A percentile compares a stretch with the other conserved stretches of the same genome.
phyloP scores from a whole-genome alignment of 1,140 invertebrate species.

The Trichonephila clavata region DNA sequence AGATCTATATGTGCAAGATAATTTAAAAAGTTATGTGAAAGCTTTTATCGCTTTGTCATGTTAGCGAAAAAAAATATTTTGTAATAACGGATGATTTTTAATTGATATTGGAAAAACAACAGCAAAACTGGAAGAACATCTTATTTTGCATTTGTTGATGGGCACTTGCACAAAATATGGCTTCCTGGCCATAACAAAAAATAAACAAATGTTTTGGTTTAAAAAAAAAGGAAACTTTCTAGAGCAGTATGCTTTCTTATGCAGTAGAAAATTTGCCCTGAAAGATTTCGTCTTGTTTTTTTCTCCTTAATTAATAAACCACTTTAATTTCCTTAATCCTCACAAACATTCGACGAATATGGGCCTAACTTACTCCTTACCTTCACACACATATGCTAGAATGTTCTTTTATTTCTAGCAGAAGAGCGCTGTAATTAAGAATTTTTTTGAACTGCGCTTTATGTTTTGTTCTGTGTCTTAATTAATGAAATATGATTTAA shows the following conservation, averaged over 20 bases:
- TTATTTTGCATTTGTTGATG: constrained; percentile 8
- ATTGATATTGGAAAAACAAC: too few species aligned
- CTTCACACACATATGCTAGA: background rate
- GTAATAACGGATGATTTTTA: too few species aligned
- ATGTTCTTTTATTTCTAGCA: background rate
- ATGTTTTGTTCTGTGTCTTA: background rate
- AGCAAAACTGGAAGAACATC: background rate
- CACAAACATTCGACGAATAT: background rate
- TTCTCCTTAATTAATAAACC: constrained; percentile 16
- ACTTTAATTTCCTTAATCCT: constrained; percentile 28
- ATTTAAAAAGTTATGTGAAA: too few species aligned
- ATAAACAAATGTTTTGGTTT: background rate
- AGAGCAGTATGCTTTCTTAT: background rate
- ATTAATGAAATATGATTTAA: background rate
- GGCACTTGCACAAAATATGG: background rate
- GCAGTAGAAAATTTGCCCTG: background rate
- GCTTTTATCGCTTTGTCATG: too few species aligned
- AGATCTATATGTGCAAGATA: too few species aligned
- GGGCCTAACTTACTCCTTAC: background rate
- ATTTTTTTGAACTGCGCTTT: background rate
- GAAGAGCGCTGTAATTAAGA: background rate
- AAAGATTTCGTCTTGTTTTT: background rate
- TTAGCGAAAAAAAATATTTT: too few species aligned
- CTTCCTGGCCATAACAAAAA: background rate
- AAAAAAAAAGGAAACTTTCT: background rate